Percentiles rank a stretch among this genome's conserved stretches.
Evolutionary conservation across 2,888 invertebrate species (phyloP).

Genomic region (Phengaris alcon): DNA sequence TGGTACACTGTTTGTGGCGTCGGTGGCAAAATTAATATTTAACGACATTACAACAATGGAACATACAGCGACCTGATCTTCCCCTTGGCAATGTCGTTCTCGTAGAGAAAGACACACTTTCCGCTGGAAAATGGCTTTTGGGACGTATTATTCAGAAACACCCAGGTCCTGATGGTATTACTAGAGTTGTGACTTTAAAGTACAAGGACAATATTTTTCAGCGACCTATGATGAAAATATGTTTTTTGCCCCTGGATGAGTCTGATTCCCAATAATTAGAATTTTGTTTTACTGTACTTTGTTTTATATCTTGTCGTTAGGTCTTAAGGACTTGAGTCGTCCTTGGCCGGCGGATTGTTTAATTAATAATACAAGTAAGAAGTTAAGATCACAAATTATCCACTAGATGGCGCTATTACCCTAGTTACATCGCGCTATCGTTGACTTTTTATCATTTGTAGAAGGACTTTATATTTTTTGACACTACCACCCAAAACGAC

Average conservation of each 20-base stretch:
- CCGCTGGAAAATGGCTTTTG: slow-evolving; percentile 32
- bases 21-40: no score
- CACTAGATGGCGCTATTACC: no score
- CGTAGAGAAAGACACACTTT: slow-evolving; percentile 30
- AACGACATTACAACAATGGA: neutral
- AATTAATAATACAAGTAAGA: neutral
- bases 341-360: slow-evolving; percentile 19
- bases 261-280: neutral
- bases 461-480: no score
- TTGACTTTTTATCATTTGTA: no score
- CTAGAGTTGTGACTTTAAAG: slow-evolving; percentile 30
- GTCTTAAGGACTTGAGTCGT: neutral
- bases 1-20: no score
- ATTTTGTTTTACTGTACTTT: neutral
- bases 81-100: slow-evolving; percentile 18
- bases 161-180: slow-evolving; percentile 31
- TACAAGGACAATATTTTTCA: slow-evolving; percentile 20
- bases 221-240: slow-evolving; percentile 25
- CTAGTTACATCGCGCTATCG: no score
- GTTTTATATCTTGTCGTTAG: neutral
- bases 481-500: no score
- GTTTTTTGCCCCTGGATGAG: slow-evolving; percentile 25
- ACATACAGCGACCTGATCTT: neutral
- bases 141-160: slow-evolving; percentile 31
- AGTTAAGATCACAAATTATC: no score